Base-by-base conservation (phyloP, 2,888 invertebrate genomes). In the Drosophila kanekoi region DNA sequence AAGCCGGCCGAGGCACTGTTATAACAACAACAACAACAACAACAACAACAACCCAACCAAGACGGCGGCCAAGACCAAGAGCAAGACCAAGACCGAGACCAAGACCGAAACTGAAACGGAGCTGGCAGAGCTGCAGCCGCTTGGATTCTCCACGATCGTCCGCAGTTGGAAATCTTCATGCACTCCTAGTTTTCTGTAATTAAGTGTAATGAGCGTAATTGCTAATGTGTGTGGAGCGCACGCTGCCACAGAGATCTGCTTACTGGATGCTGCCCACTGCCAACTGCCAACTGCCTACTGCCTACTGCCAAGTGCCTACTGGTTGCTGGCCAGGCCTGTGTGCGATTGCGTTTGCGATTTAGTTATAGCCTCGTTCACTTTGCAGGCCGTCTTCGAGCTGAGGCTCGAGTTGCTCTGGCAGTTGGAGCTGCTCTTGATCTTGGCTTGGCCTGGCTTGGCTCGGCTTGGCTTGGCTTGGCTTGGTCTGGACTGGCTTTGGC, bases 181-280 rank as follows among this genome's bases (percentile, higher is more conserved):
- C 88, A 84, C 87, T 89, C 87, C 89, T 89, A 89, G 81, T 83
- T 82, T 89, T 89, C 82, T 88, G 89, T 90, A 91, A 91, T 91
- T 91, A 91, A 91, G 86, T 90, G 87, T 91, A 91, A 91, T 91
- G 91, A 91, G 90, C 87, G 89, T 90, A 91, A 91, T 91, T 91
- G 91, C 89, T 89, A 90, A 90, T 90, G 89, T 84, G 80, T 81
- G 70, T 77, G 67, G 78, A 77, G 74, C 78, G 71, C 71, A 77
- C 41, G 73, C 73, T 69, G 77, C 65, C 58, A 35, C 57, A 57
- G 62, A 69, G 68, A 72, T 68, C 58, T 35, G 72, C 48, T 57
- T 59, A 28, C 44, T 44, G 20, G 41, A 37, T 33, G 53, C 71
- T 47, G 43, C 51, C 37, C 20, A 14, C 56, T 44, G 38, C 18